Evolutionary conservation across 1,140 invertebrate species (phyloP).

Genomic region (Cecropterus lyciades): DNA sequence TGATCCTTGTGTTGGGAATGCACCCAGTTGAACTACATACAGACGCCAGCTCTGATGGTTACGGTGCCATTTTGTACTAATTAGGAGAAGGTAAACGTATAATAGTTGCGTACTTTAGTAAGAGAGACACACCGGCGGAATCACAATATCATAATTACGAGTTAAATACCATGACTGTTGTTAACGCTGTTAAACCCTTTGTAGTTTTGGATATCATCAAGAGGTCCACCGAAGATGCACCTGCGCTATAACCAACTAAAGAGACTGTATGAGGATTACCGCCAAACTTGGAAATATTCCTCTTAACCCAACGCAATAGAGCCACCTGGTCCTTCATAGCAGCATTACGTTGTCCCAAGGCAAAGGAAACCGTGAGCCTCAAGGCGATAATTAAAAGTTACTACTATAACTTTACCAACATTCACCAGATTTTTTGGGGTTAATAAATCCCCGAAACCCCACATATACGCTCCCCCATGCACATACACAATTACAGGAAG

Average conservation of each 20-base stretch:
- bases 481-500: constrained; percentile 61
- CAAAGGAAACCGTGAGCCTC: constrained; percentile 38
- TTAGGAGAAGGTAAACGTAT: too few relatives aligned
- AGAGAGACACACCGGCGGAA: too few relatives aligned
- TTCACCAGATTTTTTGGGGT: constrained; percentile 30
- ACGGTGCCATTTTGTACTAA: too few relatives aligned
- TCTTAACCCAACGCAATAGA: constrained; percentile 35
- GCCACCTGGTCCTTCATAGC: constrained; percentile 33
- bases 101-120: too few relatives aligned
- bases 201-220: constrained; percentile 33
- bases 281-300: constrained; percentile 42
- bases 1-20: too few relatives aligned
- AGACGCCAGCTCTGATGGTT: too few relatives aligned
- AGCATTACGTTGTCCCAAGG: constrained; percentile 34
- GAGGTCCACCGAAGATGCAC: constrained; percentile 32
- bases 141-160: too few relatives aligned
- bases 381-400: constrained; percentile 46
- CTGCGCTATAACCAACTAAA: constrained; percentile 39
- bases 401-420: constrained; percentile 38
- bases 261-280: constrained; percentile 41
- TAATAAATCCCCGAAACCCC: constrained; percentile 39
- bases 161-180: too few relatives aligned
- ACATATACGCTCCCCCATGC: constrained; percentile 51
- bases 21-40: too few relatives aligned
- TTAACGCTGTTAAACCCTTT: constrained; percentile 32